Evolutionary conservation across 2,113 vertebrate genomes (phyloP).

Genomic region (Cygnus atratus): DNA sequence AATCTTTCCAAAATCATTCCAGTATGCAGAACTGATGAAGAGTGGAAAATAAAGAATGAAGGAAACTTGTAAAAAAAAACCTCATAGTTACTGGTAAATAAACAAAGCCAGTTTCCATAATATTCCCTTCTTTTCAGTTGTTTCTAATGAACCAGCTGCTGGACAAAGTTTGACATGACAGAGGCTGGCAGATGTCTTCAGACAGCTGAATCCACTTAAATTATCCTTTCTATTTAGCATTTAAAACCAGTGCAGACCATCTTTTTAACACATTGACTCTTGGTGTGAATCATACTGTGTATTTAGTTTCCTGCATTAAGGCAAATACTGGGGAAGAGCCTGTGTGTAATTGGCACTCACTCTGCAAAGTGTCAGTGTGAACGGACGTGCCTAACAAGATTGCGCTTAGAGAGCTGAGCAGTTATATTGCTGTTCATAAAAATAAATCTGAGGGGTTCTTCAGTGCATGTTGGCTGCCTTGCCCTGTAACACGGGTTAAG

Average conservation of each 20-base stretch:
- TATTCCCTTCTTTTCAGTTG: conserved; percentile 6
- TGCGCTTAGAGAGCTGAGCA: not conserved
- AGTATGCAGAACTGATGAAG: not conserved
- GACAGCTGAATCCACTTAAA: conserved; percentile 59
- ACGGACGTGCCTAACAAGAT: not conserved
- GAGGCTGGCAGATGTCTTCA: not conserved
- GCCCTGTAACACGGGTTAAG: not conserved
- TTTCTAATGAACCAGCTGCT: conserved; percentile 36
- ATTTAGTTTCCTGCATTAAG: not conserved
- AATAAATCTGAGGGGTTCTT: conserved; percentile 5
- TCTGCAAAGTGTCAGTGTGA: not conserved
- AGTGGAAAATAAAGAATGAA: not conserved
- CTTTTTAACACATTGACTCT: conserved; percentile 35
- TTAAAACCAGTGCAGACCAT: conserved; percentile 7
- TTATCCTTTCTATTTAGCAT: conserved; percentile 24
- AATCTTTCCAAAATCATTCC: not conserved
- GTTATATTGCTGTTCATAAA: not conserved
- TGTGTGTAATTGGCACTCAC: not conserved
- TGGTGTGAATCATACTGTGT: not conserved
- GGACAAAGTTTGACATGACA: not conserved
- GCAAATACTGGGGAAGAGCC: not conserved
- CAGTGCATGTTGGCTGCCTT: not conserved
- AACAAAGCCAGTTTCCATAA: not conserved
- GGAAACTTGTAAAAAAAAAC: not conserved
- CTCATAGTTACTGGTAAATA: not conserved